A percentile compares a stretch with the other conserved stretches of the same genome.
Evolutionary conservation across 2,797 vertebrate genomes (phyloP).

Genomic region (Acanthurus leucopareius): DNA sequence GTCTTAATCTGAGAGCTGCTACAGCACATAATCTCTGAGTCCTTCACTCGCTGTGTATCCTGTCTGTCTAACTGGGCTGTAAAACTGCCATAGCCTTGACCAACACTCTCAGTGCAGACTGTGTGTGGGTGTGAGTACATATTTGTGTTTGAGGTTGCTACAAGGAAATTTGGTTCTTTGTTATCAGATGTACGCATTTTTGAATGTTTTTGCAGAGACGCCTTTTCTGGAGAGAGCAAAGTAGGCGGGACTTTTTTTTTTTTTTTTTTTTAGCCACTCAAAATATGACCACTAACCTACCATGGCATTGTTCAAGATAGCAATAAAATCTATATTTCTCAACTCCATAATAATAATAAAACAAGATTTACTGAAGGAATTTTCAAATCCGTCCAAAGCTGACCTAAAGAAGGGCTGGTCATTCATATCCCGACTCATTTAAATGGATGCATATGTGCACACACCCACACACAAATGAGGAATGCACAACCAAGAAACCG

Average conservation of each 20-base stretch:
- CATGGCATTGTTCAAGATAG: background rate
- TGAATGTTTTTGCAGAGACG: background rate
- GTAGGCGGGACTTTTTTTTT: background rate
- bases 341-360: conserved; percentile 8
- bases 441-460: conserved; percentile 26
- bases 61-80: conserved; percentile 21
- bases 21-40: conserved; percentile 56
- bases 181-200: background rate
- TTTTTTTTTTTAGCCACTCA: conserved; percentile 7
- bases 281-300: background rate
- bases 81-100: conserved; percentile 51
- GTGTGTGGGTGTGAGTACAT: conserved; percentile 12
- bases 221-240: background rate
- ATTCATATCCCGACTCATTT: conserved; percentile 38
- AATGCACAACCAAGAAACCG: conserved; percentile 49
- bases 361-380: background rate
- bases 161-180: background rate
- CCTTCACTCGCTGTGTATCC: conserved; percentile 32
- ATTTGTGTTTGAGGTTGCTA: conserved; percentile 14
- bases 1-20: conserved; percentile 63
- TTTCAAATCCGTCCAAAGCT: conserved; percentile 4
- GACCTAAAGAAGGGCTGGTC: background rate
- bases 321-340: background rate
- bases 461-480: conserved; percentile 51
- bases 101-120: conserved; percentile 17